Conservation (phyloP, 2,797 vertebrate species). For the Petrocephalus schoutedeni region DNA sequence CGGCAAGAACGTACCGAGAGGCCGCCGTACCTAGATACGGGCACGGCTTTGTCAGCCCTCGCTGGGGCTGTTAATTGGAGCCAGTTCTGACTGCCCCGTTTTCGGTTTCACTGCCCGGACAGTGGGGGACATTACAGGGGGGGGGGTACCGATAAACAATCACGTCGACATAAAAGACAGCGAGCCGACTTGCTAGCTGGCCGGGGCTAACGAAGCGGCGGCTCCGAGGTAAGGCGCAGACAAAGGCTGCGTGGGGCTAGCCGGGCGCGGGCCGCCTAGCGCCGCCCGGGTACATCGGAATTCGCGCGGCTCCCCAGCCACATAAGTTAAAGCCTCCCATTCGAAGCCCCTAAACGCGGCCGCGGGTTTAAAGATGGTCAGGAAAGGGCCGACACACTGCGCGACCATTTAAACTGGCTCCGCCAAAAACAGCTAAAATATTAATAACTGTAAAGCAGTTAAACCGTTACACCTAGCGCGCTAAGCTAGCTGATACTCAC, state of each 20-base stretch:
- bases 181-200: neutral
- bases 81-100: neutral
- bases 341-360: neutral
- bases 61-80: neutral
- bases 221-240: neutral
- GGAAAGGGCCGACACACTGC: neutral
- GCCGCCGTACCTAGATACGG: neutral
- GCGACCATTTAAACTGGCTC: neutral
- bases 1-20: neutral
- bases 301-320: neutral
- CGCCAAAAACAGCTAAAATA: neutral
- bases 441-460: neutral
- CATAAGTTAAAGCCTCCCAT: neutral
- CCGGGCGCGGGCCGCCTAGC: neutral
- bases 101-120: neutral
- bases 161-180: neutral
- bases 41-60: neutral
- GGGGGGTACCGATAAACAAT: neutral
- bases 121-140: neutral
- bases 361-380: neutral
- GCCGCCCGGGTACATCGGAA: neutral
- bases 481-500: constrained; percentile 4
- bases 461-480: neutral
- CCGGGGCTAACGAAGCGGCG: neutral
- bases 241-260: neutral